Evolutionary conservation across 2,797 vertebrate species (phyloP), one percentile per base, ranked within the genome.

Genomic region (Darevskia nairensis): DNA sequence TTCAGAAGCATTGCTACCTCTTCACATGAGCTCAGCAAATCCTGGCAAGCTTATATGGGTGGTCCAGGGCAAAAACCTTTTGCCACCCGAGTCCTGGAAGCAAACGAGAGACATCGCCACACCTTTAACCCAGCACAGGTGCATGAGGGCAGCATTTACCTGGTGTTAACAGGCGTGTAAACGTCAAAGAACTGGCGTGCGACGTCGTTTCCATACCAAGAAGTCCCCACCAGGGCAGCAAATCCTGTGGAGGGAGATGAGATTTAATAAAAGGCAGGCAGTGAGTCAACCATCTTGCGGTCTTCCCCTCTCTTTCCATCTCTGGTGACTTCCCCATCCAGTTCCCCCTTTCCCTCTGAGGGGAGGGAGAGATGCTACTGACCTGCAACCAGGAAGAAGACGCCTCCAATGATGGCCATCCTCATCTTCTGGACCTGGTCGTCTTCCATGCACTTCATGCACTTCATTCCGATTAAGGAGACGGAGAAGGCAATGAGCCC

Each of bases 401-500:
- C 93, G 0, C 98, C 98, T 77, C 98, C 98, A 0, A 95, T 85
- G 88, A 98, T 93, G 23, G 97, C 97, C 91, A 97, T 96, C 7
- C 90, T 88, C 92, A 97, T 96, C 94, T 99, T 99, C 92, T 95
- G 96, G 41, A 95, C 92, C 9, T 97, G 91, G 9, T 96, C 97
- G 0, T 95, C 96, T 2, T 98, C 98, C 95, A 98, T 92, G 89
- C 98, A 99, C 85, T 95, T 98, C 91, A 98, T 98, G 93, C 98
- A 99, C 85, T 98, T 98, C 98, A 99, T 98, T 8, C 98, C 98
- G 21, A 96, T 82, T 0, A 96, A 95, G 84, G 98, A 95, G 82
- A 98, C 93, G n/a, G 98, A 91, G 15, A 97, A 78, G 0, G 95
- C 98, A 1, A 98, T 75, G 2, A 97, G 91, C 5, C 98, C 98